These are phyloP conservation scores for Drosophila ficusphila DNA, from an alignment of 1,140 invertebrate species.

Conservation along the genomic window DNA sequence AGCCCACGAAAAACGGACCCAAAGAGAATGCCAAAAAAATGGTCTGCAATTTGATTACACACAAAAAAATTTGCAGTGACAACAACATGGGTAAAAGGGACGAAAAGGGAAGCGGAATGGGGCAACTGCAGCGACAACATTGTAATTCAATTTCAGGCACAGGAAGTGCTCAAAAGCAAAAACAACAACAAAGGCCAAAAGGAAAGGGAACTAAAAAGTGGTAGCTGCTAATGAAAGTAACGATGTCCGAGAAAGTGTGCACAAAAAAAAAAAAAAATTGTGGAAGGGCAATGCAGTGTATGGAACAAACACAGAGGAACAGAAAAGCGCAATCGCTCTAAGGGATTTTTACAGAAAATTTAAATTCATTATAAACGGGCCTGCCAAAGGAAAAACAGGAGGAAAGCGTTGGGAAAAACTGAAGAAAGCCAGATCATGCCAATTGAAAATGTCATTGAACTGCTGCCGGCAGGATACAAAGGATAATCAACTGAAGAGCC, in stretches of 20 bases:
- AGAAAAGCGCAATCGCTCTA: slow-evolving; percentile 19
- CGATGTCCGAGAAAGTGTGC: slow-evolving; percentile 23
- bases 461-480: neutral
- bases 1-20: slow-evolving; percentile 22
- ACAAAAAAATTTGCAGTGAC: slow-evolving; percentile 56
- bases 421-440: neutral
- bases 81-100: neutral
- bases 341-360: slow-evolving; percentile 49
- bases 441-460: slow-evolving; percentile 3
- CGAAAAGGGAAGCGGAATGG: neutral
- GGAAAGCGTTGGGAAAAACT: neutral
- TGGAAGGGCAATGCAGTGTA: neutral
- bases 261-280: neutral
- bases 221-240: slow-evolving; percentile 62
- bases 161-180: slow-evolving; percentile 61
- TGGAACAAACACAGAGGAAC: slow-evolving; percentile 7
- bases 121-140: slow-evolving; percentile 64
- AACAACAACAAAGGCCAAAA: slow-evolving; percentile 26
- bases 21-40: slow-evolving; percentile 26
- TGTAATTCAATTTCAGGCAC: slow-evolving; percentile 70
- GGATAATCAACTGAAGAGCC: neutral
- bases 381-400: neutral
- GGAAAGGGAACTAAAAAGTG: slow-evolving; percentile 22
- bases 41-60: slow-evolving; percentile 68
- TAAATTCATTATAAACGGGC: slow-evolving; percentile 46